phyloP scores from a whole-genome alignment of 2,888 invertebrate genomes.

The Microchrysa polita region DNA sequence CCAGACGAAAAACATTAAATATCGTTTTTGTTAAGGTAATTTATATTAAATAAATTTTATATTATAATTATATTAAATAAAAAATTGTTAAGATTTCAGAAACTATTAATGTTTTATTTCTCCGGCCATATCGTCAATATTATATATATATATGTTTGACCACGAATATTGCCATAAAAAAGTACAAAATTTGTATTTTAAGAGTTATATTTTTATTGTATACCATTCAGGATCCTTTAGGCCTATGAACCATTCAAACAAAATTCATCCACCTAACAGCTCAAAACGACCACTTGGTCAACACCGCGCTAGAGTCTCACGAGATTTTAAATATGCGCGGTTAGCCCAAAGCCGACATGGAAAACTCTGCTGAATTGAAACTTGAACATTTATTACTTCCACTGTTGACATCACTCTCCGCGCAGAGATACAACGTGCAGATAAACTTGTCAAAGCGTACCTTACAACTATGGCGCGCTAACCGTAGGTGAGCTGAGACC shows the following conservation, averaged over 20 bases:
- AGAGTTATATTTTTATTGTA: no score
- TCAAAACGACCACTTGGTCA: constrained; percentile 12
- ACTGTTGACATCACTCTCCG: constrained; percentile 53
- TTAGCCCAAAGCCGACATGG: constrained; percentile 37
- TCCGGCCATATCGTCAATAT: no score
- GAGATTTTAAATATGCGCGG: constrained; percentile 44
- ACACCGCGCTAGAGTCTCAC: constrained; percentile 7
- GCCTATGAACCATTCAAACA: background rate
- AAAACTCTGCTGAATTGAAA: constrained; percentile 53
- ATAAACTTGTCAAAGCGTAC: constrained; percentile 55
- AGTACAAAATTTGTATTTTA: no score
- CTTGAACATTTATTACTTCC: constrained; percentile 55
- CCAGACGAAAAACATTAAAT: no score
- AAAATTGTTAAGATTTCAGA: no score
- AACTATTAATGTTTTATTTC: no score
- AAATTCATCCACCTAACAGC: constrained; percentile 24
- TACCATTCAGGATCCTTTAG: no score
- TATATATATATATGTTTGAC: no score
- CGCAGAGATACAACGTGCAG: constrained; percentile 53
- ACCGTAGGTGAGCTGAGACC: background rate
- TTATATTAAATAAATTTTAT: no score
- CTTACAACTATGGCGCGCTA: constrained; percentile 12
- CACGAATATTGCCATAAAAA: no score
- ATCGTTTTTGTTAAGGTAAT: no score
- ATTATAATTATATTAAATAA: no score